phyloP scores from a whole-genome alignment of 2,888 invertebrate species.

The Drosophila mimica region DNA sequence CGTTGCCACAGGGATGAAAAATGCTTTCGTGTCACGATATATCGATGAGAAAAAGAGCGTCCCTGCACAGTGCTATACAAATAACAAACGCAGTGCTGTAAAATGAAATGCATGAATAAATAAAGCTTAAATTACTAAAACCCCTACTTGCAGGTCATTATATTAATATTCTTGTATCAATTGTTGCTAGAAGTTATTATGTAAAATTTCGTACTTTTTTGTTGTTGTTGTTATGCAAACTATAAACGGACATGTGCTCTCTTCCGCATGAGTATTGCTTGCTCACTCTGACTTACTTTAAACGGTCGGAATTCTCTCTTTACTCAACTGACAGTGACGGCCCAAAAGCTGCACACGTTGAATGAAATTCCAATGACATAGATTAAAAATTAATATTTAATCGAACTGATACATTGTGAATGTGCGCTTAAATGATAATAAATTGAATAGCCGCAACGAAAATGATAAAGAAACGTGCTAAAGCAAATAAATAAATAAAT shows the following conservation, averaged over 20 bases:
- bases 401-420: neutral
- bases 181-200: neutral
- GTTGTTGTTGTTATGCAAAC: conserved; percentile 2
- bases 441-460: neutral
- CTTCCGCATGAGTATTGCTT: conserved; percentile 30
- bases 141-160: neutral
- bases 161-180: neutral
- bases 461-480: neutral
- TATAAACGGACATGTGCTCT: conserved; percentile 23
- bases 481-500: neutral
- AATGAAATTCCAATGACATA: neutral
- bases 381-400: neutral
- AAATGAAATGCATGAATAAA: conserved; percentile 13
- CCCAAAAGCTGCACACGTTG: conserved; percentile 5
- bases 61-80: conserved; percentile 3
- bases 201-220: neutral
- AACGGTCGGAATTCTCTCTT: conserved; percentile 24
- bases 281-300: conserved; percentile 40
- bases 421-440: neutral
- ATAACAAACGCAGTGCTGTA: conserved; percentile 1
- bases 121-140: conserved; percentile 7
- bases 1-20: conserved; percentile 18
- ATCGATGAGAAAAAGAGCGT: conserved; percentile 13
- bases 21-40: neutral
- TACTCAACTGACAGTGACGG: conserved; percentile 36